A percentile compares a stretch with the other conserved stretches of the same genome.
phyloP scores from a whole-genome alignment of 2,797 vertebrate genomes.

The Eulemur rubriventer region DNA sequence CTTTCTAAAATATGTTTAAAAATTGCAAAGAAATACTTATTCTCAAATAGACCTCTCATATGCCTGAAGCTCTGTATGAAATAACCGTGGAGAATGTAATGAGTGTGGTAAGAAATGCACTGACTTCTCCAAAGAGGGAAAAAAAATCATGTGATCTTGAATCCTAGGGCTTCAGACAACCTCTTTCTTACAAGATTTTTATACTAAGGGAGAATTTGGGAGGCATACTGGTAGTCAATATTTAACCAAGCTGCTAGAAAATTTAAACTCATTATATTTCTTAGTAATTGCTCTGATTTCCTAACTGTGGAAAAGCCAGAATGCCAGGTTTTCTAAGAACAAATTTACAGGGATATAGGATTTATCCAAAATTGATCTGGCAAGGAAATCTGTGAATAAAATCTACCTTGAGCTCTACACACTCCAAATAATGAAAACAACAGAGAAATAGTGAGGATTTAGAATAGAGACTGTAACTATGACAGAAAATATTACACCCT shows the following conservation, averaged over 20 bases:
- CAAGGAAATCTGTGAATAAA: background rate
- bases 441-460: background rate
- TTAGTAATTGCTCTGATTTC: background rate
- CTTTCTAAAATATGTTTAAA: constrained; percentile 16
- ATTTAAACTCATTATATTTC: background rate
- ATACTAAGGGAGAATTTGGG: background rate
- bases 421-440: background rate
- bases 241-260: background rate
- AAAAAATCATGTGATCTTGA: background rate
- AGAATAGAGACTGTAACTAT: background rate
- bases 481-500: background rate
- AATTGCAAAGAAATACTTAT: background rate
- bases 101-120: background rate
- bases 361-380: constrained; percentile 10
- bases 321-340: background rate
- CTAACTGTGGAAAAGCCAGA: background rate
- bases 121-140: background rate
- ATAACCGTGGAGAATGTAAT: background rate
- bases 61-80: background rate
- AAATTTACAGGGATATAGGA: background rate
- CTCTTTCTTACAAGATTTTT: background rate
- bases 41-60: background rate
- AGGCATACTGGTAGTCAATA: background rate
- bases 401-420: background rate
- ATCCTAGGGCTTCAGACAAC: background rate